Percentiles rank a stretch among this genome's conserved stretches.
phyloP scores from a whole-genome alignment of 2,888 invertebrate genomes.

The Gortyna flavago region DNA sequence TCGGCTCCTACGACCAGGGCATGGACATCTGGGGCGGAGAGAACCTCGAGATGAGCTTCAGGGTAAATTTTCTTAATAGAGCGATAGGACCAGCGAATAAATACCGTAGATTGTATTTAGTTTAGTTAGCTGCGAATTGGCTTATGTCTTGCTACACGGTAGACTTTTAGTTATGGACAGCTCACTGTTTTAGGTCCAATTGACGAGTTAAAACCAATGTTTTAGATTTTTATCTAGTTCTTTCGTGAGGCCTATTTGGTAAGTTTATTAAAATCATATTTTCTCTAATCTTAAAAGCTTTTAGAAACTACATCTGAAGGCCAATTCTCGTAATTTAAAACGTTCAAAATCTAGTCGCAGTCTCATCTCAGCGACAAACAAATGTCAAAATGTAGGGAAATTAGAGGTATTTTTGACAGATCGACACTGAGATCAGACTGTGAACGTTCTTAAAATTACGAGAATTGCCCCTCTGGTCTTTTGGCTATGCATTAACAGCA shows the following conservation, averaged over 20 bases:
- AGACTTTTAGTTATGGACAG: neutral
- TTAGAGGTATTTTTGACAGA: no score
- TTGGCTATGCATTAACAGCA: neutral
- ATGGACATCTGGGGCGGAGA: slow-evolving; percentile 99
- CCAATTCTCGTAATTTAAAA: no score
- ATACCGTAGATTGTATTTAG: slow-evolving; percentile 26
- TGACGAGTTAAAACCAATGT: neutral
- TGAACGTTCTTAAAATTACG: no score
- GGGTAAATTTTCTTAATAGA: slow-evolving; percentile 90
- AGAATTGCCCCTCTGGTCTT: no score
- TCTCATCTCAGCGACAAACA: no score
- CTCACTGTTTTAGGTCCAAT: neutral
- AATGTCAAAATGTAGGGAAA: no score
- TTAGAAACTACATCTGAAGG: neutral
- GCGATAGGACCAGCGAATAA: slow-evolving; percentile 7
- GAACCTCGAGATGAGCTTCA: slow-evolving; percentile 98
- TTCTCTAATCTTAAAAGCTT: neutral
- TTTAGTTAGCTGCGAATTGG: slow-evolving; percentile 18
- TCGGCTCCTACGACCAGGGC: slow-evolving; percentile 99
- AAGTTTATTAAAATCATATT: slow-evolving; percentile 19
- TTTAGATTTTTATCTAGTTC: neutral
- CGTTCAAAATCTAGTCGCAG: no score
- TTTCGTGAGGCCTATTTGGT: neutral
- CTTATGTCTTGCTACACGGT: slow-evolving; percentile 21
- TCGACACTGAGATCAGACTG: no score